Conservation (phyloP, 2,797 vertebrate genomes). For the Micropoecilia bifurca region DNA sequence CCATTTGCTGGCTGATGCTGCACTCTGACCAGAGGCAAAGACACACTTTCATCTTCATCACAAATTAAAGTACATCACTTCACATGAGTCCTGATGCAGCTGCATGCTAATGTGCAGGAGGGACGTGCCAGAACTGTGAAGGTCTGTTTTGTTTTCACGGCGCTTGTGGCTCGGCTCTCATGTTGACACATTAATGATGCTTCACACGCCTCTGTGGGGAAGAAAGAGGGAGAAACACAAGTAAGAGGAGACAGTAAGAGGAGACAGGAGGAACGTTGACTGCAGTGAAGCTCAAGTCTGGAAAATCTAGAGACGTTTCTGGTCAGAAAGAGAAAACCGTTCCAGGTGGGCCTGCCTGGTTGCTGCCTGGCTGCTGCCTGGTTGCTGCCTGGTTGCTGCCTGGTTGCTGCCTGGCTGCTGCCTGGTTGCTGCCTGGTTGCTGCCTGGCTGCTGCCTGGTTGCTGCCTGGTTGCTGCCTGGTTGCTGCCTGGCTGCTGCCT, state of each 20-base stretch:
- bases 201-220: conserved; percentile 33
- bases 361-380: conserved; percentile 1
- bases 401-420: too few species aligned
- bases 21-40: conserved; percentile 31
- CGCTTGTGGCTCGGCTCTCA: conserved; percentile 28
- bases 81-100: conserved; percentile 33
- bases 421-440: too few species aligned
- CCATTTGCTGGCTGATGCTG: conserved; percentile 34
- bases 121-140: conserved; percentile 42
- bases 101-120: conserved; percentile 44
- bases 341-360: conserved; percentile 28
- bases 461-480: too few species aligned
- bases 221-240: conserved; percentile 14
- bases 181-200: conserved; percentile 47
- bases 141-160: conserved; percentile 40
- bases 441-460: too few species aligned
- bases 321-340: conserved; percentile 38
- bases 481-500: too few species aligned
- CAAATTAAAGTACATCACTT: conserved; percentile 42
- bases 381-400: too few species aligned
- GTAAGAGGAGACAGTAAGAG: neutral
- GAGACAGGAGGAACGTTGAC: conserved; percentile 32
- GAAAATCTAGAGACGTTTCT: conserved; percentile 33
- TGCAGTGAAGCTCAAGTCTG: conserved; percentile 23
- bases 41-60: conserved; percentile 34